phyloP scores from a whole-genome alignment of 2,888 invertebrate genomes.

The Sialis lutaria region DNA sequence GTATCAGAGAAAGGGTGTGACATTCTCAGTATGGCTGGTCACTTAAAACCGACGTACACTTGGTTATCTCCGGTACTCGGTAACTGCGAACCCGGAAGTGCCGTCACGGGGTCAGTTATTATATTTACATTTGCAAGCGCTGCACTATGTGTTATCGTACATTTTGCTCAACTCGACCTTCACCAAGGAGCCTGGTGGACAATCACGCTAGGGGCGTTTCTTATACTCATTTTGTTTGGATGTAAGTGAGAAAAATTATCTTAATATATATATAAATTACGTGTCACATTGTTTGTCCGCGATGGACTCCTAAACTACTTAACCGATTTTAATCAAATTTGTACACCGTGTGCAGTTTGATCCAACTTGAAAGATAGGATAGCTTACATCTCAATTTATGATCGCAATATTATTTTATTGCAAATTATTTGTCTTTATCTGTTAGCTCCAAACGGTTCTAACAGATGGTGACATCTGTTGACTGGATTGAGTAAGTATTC shows the following conservation, averaged over 20 bases:
- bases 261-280: not conserved
- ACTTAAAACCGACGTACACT: slow-evolving; percentile 50
- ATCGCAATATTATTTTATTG: too few relatives aligned
- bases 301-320: too few relatives aligned
- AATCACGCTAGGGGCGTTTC: slow-evolving; percentile 39
- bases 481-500: too few relatives aligned
- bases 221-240: slow-evolving; percentile 40
- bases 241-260: slow-evolving; percentile 30
- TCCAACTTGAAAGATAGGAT: too few relatives aligned
- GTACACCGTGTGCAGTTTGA: too few relatives aligned
- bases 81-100: slow-evolving; percentile 57
- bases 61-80: slow-evolving; percentile 59
- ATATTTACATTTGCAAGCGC: slow-evolving; percentile 47
- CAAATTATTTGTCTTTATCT: too few relatives aligned
- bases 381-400: too few relatives aligned
- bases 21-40: slow-evolving; percentile 47
- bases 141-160: slow-evolving; percentile 49
- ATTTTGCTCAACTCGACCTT: slow-evolving; percentile 33
- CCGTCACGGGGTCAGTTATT: slow-evolving; percentile 54
- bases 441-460: too few relatives aligned
- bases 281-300: too few relatives aligned
- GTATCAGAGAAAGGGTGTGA: slow-evolving; percentile 14
- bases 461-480: too few relatives aligned
- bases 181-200: slow-evolving; percentile 48
- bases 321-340: too few relatives aligned